phyloP scores from a whole-genome alignment of 2,888 invertebrate species.

The Limnephilus rhombicus region DNA sequence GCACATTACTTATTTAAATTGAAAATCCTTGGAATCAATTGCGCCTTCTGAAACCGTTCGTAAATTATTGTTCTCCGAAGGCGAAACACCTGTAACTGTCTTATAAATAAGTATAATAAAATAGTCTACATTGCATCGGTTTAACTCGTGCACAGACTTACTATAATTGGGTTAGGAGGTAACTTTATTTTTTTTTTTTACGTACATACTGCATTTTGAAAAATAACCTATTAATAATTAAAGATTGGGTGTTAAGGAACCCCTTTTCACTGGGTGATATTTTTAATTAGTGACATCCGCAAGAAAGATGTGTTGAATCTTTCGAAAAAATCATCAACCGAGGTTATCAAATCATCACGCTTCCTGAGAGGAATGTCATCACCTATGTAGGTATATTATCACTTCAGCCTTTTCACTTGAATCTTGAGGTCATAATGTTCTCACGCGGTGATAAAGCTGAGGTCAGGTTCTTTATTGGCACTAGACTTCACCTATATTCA shows the following conservation, averaged over 20 bases:
- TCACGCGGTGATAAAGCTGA: neutral
- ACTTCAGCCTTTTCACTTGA: neutral
- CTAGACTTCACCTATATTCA: neutral
- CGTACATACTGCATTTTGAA: neutral
- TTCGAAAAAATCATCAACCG: neutral
- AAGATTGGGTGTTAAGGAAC: neutral
- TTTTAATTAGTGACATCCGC: neutral
- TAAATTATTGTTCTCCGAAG: neutral
- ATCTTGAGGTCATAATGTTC: neutral
- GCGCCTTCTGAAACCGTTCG: too few relatives aligned
- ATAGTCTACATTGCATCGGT: neutral
- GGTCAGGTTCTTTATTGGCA: neutral
- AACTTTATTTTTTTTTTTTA: neutral
- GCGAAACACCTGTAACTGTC: neutral
- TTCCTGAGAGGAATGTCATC: neutral
- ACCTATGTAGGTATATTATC: neutral
- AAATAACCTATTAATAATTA: neutral
- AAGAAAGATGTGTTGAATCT: neutral
- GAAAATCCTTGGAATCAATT: too few relatives aligned
- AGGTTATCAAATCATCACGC: neutral
- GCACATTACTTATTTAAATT: neutral
- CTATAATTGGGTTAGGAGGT: neutral
- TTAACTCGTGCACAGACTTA: neutral
- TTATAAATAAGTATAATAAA: neutral
- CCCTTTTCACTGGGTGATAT: neutral